These are phyloP conservation scores for Heliocidaris tuberculata DNA, from an alignment of 35 echinoderm and acorn worm species.

Conservation along the genomic window DNA sequence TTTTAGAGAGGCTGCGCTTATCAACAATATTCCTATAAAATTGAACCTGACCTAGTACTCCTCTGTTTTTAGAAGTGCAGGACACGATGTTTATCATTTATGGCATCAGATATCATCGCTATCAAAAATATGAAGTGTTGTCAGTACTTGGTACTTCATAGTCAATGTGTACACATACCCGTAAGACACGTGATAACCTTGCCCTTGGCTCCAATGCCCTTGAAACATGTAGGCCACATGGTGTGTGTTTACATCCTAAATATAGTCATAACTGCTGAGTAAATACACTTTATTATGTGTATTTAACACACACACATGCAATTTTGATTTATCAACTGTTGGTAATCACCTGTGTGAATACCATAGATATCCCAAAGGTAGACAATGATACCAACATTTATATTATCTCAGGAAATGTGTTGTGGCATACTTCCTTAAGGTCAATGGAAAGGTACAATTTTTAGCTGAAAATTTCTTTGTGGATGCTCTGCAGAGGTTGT, in stretches of 20 bases:
- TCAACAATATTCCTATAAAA: neutral
- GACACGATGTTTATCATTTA: neutral
- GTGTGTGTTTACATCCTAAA: neutral
- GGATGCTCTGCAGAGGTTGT: too few relatives aligned
- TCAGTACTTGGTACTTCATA: neutral
- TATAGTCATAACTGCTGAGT: neutral
- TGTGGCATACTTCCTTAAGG: too few relatives aligned
- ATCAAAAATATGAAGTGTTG: neutral
- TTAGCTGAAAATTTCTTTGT: too few relatives aligned
- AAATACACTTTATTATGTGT: neutral
- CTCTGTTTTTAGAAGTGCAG: neutral
- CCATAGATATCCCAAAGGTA: neutral
- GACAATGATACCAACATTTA: neutral
- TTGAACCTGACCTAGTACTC: neutral
- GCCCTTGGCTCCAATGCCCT: conserved; percentile 1
- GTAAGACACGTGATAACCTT: neutral
- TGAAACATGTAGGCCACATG: neutral
- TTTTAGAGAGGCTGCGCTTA: neutral
- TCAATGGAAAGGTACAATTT: too few relatives aligned
- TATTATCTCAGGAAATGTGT: too few relatives aligned
- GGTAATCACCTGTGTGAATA: too few relatives aligned
- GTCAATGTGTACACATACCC: neutral
- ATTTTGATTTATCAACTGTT: neutral
- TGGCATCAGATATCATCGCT: neutral
- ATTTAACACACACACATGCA: neutral